Conservation (phyloP, 2,797 vertebrate species). For the Acrossocheilus wenchowensis region DNA sequence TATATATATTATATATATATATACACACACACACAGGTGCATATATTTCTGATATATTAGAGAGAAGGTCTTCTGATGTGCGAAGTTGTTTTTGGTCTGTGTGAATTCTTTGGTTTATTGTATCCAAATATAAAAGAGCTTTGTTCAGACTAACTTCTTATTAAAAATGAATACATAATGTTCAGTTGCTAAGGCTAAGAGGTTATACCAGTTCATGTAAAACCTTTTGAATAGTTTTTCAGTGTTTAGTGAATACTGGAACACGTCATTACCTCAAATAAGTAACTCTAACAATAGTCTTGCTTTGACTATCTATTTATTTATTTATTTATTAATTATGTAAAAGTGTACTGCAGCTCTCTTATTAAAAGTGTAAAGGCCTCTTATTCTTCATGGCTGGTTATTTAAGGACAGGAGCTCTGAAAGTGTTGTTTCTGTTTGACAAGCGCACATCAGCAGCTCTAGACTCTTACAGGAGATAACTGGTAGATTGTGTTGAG, state of each 20-base stretch:
- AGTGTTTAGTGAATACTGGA: neutral
- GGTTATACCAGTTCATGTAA: neutral
- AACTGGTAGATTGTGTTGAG: neutral
- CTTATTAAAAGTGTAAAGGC: neutral
- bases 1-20: no score
- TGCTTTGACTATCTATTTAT: neutral
- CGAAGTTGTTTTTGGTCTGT: neutral
- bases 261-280: neutral
- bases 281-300: neutral
- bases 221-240: neutral
- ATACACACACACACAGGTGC: neutral
- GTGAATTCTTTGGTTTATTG: neutral
- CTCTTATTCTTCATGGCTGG: neutral
- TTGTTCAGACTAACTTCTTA: neutral
- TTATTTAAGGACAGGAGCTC: neutral
- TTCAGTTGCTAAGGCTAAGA: neutral
- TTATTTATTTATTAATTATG: neutral
- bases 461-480: neutral
- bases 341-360: neutral
- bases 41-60: neutral
- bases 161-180: neutral
- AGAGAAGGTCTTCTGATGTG: neutral
- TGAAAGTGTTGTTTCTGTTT: neutral
- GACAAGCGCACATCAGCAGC: neutral
- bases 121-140: neutral